Evolutionary conservation across 2,113 vertebrate genomes (phyloP).

Genomic region (Neodontobutis hainanensis): DNA sequence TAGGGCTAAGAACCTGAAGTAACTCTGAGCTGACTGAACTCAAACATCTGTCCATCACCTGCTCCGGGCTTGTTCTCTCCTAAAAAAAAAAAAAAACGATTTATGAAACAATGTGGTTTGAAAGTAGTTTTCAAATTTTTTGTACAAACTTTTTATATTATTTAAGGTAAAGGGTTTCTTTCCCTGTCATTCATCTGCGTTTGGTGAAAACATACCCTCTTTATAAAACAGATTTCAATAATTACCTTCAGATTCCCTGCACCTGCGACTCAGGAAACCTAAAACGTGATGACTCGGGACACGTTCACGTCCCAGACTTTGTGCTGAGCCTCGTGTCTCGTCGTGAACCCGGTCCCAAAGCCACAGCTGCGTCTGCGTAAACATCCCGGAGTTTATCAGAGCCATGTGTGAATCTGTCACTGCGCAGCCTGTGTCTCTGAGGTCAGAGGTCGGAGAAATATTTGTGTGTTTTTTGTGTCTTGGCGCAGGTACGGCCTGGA

Average conservation of each 20-base stretch:
- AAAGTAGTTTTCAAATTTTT: too few relatives aligned
- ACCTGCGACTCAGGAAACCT: background rate
- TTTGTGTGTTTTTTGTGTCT: conserved; percentile 2
- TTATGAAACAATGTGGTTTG: too few relatives aligned
- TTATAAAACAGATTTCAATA: too few relatives aligned
- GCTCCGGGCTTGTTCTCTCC: too few relatives aligned
- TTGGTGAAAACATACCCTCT: too few relatives aligned
- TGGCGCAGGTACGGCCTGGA: conserved; percentile 90
- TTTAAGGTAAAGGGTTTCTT: too few relatives aligned
- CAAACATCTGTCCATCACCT: too few relatives aligned
- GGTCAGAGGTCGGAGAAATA: background rate
- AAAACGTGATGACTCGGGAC: background rate
- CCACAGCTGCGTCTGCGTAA: background rate
- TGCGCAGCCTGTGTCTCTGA: background rate
- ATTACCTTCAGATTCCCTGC: background rate
- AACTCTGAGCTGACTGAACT: too few relatives aligned
- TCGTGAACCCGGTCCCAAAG: background rate
- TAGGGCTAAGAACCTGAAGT: too few relatives aligned
- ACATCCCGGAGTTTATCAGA: background rate
- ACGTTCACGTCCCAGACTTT: background rate
- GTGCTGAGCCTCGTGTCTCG: background rate
- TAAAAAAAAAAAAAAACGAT: too few relatives aligned
- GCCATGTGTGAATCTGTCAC: background rate
- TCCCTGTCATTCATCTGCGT: too few relatives aligned
- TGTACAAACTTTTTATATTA: too few relatives aligned